Conservation (phyloP, 30 jellyfish, hydroid and myxozoan species). For the Aurelia aurita region DNA sequence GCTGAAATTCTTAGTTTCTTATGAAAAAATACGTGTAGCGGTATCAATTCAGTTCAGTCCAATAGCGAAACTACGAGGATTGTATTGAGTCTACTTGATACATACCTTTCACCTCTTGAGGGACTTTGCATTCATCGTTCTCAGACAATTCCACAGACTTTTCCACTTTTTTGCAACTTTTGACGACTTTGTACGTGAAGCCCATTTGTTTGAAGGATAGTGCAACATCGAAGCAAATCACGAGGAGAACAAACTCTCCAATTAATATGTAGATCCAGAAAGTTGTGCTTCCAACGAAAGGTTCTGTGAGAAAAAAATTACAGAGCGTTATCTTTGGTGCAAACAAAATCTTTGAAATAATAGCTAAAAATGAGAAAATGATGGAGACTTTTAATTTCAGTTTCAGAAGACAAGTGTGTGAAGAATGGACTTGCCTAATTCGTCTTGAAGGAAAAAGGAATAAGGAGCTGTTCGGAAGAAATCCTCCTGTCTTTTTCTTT, state of each 20-base stretch:
- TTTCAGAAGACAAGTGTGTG: no score
- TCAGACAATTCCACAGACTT: background rate
- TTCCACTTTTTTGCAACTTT: conserved; percentile 17
- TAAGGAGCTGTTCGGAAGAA: no score
- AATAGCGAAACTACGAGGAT: background rate
- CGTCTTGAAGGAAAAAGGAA: no score
- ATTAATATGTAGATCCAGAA: conserved; percentile 75
- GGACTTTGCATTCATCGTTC: background rate
- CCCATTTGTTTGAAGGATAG: conserved; percentile 74
- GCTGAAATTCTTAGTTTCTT: no score
- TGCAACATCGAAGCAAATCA: conserved; percentile 67
- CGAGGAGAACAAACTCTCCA: conserved; percentile 73
- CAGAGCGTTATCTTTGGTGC: no score
- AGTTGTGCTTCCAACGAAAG: conserved; percentile 58
- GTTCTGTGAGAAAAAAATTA: conserved; percentile 23
- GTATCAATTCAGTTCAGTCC: background rate
- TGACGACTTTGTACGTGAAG: conserved; percentile 16
- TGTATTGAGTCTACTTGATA: no score
- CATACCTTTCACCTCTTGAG: conserved; percentile 11
- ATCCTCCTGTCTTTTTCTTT: no score
- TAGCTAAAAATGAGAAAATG: no score
- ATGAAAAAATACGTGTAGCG: background rate
- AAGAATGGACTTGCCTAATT: no score
- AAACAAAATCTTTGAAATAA: no score
- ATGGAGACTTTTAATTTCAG: no score